These are phyloP conservation scores for Diabrotica virgifera DNA, from an alignment of 1,140 invertebrate genomes.

Conservation along the genomic window DNA sequence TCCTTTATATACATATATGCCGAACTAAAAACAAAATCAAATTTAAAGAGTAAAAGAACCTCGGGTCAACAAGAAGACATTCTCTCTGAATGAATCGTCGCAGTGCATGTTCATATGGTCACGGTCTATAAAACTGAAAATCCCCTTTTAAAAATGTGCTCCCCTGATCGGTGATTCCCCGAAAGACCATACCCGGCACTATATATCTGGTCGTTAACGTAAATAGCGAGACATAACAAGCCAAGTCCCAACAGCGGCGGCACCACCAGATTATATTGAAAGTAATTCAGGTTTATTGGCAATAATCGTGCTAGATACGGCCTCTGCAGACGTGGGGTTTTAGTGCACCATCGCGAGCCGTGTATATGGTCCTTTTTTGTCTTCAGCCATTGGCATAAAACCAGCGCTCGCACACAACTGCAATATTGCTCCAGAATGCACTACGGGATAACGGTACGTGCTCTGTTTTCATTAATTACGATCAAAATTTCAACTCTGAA, in stretches of 20 bases:
- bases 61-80: no score
- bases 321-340: slow-evolving; percentile 41
- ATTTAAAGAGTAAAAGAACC: no score
- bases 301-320: slow-evolving; percentile 44
- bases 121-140: not conserved
- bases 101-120: no score
- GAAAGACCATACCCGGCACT: slow-evolving; percentile 7
- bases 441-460: slow-evolving; percentile 3
- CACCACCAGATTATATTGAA: slow-evolving; percentile 43
- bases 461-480: slow-evolving; percentile 18
- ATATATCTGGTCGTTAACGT: slow-evolving; percentile 21
- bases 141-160: not conserved
- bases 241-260: slow-evolving; percentile 22
- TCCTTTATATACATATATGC: no score
- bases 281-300: slow-evolving; percentile 45
- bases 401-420: slow-evolving; percentile 6
- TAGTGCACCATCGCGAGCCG: slow-evolving; percentile 27
- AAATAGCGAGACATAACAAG: slow-evolving; percentile 29
- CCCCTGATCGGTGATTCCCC: not conserved
- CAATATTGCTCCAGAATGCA: slow-evolving; percentile 6
- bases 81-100: no score
- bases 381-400: slow-evolving; percentile 8
- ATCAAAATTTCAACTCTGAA: not conserved
- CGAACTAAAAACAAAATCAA: no score
- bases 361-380: slow-evolving; percentile 17